These are phyloP conservation scores for Dicerorhinus sumatrensis DNA, from an alignment of 2,113 vertebrate genomes.

Conservation along the genomic window DNA sequence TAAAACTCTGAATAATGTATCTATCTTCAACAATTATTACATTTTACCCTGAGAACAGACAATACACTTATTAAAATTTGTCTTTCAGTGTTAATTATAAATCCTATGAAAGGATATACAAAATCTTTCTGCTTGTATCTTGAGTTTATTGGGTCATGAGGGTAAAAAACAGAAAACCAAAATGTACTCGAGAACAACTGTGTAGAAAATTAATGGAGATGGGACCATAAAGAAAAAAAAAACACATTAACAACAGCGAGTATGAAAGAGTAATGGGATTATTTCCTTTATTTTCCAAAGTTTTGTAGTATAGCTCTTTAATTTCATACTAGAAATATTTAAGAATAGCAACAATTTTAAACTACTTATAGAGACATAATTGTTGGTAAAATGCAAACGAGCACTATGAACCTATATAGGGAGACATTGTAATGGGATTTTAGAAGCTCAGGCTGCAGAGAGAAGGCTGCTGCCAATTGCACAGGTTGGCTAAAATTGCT, in stretches of 20 bases:
- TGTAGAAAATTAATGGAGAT: neutral
- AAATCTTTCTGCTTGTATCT: neutral
- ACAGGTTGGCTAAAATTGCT: neutral
- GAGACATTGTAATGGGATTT: neutral
- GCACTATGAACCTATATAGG: neutral
- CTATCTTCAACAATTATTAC: constrained; percentile 34
- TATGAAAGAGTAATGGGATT: neutral
- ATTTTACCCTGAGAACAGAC: constrained; percentile 33
- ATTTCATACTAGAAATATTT: constrained; percentile 37
- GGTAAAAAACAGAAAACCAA: neutral
- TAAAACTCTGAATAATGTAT: neutral
- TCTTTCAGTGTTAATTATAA: constrained; percentile 37
- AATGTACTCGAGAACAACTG: neutral
- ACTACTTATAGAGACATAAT: neutral
- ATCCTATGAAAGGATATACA: neutral
- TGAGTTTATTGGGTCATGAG: neutral
- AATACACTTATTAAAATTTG: constrained; percentile 47
- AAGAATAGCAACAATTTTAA: neutral
- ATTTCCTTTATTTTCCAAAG: constrained; percentile 16
- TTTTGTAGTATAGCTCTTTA: neutral
- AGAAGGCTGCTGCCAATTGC: neutral
- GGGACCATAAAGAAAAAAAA: neutral
- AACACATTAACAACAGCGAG: neutral
- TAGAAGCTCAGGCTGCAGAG: neutral
- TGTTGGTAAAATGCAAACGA: constrained; percentile 20